Evolutionary conservation across 2,113 vertebrate genomes (phyloP).

Genomic region (Bubalus kerabau): DNA sequence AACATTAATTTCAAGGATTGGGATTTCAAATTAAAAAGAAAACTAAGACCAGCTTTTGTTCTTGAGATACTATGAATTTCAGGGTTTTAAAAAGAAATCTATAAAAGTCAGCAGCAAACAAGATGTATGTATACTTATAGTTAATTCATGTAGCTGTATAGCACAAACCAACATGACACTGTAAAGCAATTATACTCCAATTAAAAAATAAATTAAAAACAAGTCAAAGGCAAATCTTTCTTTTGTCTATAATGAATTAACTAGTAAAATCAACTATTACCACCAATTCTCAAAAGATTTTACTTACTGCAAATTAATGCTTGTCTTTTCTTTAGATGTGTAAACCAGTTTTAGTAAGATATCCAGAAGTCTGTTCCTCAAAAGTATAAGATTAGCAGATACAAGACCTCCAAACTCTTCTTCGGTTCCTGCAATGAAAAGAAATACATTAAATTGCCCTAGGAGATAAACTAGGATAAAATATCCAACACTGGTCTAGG

Average conservation of each 20-base stretch:
- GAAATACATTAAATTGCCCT: neutral
- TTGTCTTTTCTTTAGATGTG: constrained; percentile 93
- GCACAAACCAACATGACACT: neutral
- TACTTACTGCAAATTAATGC: constrained; percentile 94
- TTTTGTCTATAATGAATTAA: neutral
- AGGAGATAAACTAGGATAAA: neutral
- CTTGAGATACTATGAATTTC: neutral
- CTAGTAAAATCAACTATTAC: neutral
- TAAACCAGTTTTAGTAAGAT: constrained; percentile 94
- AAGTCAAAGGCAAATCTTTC: neutral
- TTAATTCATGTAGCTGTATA: neutral
- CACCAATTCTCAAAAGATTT: neutral
- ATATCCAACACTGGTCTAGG: neutral
- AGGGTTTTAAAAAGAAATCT: neutral
- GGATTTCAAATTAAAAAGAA: neutral
- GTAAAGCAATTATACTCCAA: neutral
- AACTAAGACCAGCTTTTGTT: neutral
- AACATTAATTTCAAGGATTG: neutral
- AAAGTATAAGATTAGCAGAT: constrained; percentile 93
- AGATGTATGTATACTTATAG: neutral
- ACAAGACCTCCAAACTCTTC: constrained; percentile 95
- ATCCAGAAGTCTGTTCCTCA: constrained; percentile 95
- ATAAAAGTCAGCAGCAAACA: neutral
- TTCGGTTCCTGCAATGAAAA: constrained; percentile 83
- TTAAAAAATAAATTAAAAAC: neutral